Evolutionary conservation across 2,797 vertebrate genomes (phyloP).

Genomic region (Ptychobarbus kaznakovi): DNA sequence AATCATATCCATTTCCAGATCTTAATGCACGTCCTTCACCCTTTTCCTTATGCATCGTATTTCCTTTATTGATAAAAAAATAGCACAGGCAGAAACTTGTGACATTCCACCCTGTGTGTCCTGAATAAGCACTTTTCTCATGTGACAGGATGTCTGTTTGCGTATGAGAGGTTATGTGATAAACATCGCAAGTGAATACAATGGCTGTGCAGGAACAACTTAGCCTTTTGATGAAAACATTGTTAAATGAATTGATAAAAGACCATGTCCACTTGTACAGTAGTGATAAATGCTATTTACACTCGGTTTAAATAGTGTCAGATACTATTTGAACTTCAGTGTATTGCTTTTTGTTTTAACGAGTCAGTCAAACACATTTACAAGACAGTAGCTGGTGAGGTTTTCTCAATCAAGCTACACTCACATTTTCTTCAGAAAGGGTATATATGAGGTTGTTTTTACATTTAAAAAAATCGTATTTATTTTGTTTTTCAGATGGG

Average conservation of each 20-base stretch:
- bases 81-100: background rate
- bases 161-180: background rate
- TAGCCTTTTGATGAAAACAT: background rate
- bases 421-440: background rate
- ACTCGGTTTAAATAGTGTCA: background rate
- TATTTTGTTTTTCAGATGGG: constrained; percentile 81
- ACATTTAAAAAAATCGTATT: background rate
- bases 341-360: background rate
- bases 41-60: background rate
- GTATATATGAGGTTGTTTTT: background rate
- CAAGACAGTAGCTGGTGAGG: background rate
- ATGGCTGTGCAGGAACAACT: background rate
- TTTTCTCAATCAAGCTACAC: background rate
- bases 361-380: background rate
- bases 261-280: background rate
- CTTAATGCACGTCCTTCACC: too few species aligned
- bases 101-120: background rate
- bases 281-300: background rate
- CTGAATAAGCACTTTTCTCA: constrained; percentile 22
- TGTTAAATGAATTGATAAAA: background rate
- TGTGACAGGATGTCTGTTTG: constrained; percentile 19
- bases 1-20: background rate
- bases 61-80: background rate
- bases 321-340: background rate
- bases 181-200: background rate